Conservation (phyloP, 2,797 vertebrate species). For the Gallinago nigripennis region DNA sequence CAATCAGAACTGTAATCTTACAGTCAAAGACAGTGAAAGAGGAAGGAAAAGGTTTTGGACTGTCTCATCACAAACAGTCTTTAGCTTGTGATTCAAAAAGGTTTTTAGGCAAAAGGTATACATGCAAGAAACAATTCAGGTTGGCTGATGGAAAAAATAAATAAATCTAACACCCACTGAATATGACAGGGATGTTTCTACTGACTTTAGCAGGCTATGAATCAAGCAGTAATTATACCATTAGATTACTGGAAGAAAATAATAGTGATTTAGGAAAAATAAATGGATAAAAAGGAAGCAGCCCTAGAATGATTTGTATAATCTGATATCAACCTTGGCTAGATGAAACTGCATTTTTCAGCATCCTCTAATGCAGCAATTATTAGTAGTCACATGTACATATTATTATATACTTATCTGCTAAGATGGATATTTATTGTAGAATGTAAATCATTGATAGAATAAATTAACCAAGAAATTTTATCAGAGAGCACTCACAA, state of each 20-base stretch:
- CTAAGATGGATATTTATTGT: not conserved
- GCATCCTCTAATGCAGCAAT: not conserved
- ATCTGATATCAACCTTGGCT: not conserved
- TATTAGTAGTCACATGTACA: not conserved
- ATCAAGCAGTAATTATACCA: conserved; percentile 24
- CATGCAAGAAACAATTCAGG: not conserved
- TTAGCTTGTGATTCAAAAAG: not conserved
- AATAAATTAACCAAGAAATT: not conserved
- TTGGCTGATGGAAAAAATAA: not conserved
- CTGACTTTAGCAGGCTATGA: not conserved
- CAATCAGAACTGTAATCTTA: not conserved
- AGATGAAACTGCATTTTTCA: conserved; percentile 20
- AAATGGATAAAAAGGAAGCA: not conserved
- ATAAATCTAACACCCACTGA: not conserved
- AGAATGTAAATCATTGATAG: not conserved
- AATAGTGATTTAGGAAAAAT: conserved; percentile 26
- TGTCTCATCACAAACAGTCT: not conserved
- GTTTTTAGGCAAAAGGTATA: not conserved
- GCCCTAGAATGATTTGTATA: not conserved
- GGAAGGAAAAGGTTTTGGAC: not conserved
- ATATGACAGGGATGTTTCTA: not conserved
- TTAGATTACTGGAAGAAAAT: conserved; percentile 31
- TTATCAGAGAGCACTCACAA: not conserved
- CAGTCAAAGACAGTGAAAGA: not conserved
- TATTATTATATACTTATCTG: conserved; percentile 5